Percentiles rank a stretch among this genome's conserved stretches.
Conservation (phyloP, 1,140 invertebrate genomes). For the Gryon sp. region DNA sequence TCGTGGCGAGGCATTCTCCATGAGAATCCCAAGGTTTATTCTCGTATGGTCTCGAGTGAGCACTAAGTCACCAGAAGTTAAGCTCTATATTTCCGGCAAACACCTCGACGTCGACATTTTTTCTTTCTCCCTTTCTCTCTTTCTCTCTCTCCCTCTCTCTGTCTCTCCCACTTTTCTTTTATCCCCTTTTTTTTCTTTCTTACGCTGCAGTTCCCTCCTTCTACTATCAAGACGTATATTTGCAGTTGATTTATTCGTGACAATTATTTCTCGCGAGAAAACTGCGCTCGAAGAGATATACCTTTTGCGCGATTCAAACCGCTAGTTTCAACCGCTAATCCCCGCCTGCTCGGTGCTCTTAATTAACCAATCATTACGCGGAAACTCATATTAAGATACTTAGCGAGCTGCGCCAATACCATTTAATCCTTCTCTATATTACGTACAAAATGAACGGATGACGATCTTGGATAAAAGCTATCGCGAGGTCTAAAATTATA, state of each 20-base stretch:
- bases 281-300: background rate
- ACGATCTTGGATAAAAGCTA: conserved; percentile 39
- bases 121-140: no score
- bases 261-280: conserved; percentile 27
- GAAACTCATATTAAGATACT: conserved; percentile 41
- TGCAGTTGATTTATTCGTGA: conserved; percentile 49
- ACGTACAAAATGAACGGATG: conserved; percentile 26
- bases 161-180: no score
- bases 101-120: conserved; percentile 24
- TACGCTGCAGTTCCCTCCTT: background rate
- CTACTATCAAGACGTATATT: conserved; percentile 7
- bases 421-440: conserved; percentile 41
- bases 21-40: conserved; percentile 54
- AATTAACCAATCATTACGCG: conserved; percentile 56
- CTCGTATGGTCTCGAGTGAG: conserved; percentile 45
- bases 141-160: no score
- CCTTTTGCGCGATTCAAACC: conserved; percentile 5
- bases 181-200: conserved; percentile 13
- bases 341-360: conserved; percentile 13
- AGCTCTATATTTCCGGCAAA: conserved; percentile 55
- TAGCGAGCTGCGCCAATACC: conserved; percentile 36
- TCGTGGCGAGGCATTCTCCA: conserved; percentile 29
- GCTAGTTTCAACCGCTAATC: conserved; percentile 16
- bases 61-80: conserved; percentile 59
- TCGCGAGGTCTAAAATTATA: conserved; percentile 36